phyloP scores from a whole-genome alignment of 2,888 invertebrate genomes.

The Cheilosia scutellata region DNA sequence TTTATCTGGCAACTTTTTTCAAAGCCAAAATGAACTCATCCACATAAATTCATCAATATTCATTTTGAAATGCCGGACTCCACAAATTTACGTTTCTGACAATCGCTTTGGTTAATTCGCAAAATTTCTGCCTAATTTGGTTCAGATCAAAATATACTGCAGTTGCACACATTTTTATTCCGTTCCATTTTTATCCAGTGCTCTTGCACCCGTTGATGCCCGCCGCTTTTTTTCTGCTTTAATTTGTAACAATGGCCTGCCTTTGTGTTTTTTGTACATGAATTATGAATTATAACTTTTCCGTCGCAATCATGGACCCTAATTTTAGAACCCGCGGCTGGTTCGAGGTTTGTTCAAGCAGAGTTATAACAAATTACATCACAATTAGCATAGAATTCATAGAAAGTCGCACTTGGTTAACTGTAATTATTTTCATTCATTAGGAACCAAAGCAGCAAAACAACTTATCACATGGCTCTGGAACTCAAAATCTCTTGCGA shows the following conservation, averaged over 20 bases:
- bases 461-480: constrained; percentile 81
- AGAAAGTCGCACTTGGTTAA: constrained; percentile 56
- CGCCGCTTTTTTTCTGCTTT: constrained; percentile 11
- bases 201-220: constrained; percentile 18
- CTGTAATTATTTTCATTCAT: constrained; percentile 34
- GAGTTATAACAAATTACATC: constrained; percentile 37
- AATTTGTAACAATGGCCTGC: constrained; percentile 31
- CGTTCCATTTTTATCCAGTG: constrained; percentile 26
- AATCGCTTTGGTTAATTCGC: constrained; percentile 2
- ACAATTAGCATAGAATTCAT: neutral
- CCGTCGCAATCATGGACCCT: constrained; percentile 76
- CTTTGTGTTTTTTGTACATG: neutral
- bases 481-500: constrained; percentile 86
- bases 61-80: constrained; percentile 54
- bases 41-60: constrained; percentile 23
- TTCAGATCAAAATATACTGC: neutral
- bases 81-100: constrained; percentile 52
- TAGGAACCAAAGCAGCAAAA: constrained; percentile 81
- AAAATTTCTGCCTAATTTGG: constrained; percentile 14
- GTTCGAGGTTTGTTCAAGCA: constrained; percentile 81
- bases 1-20: neutral
- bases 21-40: neutral
- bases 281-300: constrained; percentile 29
- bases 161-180: constrained; percentile 18
- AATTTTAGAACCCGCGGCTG: constrained; percentile 82